Evolutionary conservation across 2,113 vertebrate species (phyloP).

Genomic region (Xiphorhynchus elegans): DNA sequence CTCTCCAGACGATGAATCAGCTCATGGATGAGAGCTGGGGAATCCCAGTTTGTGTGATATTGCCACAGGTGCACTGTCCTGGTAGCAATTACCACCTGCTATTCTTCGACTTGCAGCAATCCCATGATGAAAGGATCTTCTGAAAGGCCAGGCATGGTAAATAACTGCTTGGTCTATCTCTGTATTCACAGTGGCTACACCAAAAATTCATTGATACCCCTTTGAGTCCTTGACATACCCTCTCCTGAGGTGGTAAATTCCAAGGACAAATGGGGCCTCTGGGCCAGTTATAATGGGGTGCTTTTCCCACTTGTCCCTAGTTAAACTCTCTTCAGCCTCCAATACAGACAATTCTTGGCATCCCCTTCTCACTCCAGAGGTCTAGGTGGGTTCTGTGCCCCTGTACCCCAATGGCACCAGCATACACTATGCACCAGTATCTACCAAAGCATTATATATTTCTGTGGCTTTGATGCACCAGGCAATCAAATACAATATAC

Average conservation of each 20-base stretch:
- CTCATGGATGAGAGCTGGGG: not conserved
- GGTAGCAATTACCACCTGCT: not conserved
- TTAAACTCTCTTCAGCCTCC: not conserved
- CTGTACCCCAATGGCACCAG: not conserved
- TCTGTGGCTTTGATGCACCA: not conserved
- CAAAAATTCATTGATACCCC: not conserved
- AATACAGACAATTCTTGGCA: not conserved
- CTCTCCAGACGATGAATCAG: not conserved
- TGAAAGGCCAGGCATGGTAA: not conserved
- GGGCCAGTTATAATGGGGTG: not conserved
- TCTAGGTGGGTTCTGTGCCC: not conserved
- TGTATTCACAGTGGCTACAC: not conserved
- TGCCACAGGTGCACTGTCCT: rapidly evolving
- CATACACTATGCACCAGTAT: not conserved
- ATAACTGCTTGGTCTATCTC: not conserved
- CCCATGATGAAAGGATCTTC: not conserved
- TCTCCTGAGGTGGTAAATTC: not conserved
- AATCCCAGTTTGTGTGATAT: rapidly evolving
- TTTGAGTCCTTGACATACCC: not conserved
- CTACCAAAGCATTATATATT: not conserved
- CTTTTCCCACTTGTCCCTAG: not conserved
- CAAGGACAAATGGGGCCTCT: not conserved
- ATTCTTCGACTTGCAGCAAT: not conserved
- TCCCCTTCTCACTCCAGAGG: not conserved
- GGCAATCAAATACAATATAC: not conserved